Conservation (phyloP, 2,113 vertebrate genomes). For the Eulemur macaco region DNA sequence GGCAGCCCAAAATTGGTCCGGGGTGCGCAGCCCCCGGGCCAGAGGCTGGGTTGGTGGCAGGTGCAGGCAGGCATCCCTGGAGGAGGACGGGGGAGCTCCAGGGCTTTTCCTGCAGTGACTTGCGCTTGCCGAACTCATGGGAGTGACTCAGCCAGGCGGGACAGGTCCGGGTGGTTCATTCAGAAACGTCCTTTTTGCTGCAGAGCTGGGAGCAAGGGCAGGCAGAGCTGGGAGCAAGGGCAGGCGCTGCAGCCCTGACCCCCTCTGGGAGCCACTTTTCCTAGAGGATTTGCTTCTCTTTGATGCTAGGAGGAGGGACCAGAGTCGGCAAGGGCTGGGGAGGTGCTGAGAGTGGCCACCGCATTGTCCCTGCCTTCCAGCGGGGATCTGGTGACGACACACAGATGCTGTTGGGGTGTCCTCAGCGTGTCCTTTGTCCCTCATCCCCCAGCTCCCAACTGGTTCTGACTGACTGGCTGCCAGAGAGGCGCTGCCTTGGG, state of each 20-base stretch:
- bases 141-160: not conserved
- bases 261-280: not conserved
- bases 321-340: not conserved
- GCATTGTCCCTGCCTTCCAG: fast-evolving
- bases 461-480: no score
- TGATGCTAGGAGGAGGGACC: not conserved
- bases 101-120: not conserved
- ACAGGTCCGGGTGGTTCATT: not conserved
- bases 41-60: not conserved
- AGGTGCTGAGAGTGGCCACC: not conserved
- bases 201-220: fast-evolving
- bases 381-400: not conserved
- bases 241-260: fast-evolving
- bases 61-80: not conserved
- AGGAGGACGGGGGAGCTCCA: not conserved
- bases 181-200: not conserved
- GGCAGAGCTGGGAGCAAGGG: fast-evolving
- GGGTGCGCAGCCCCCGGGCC: not conserved
- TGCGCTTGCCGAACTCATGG: fast-evolving
- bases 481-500: not conserved
- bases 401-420: not conserved
- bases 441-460: not conserved
- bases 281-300: not conserved
- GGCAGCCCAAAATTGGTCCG: not conserved
- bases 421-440: fast-evolving